Percentiles rank a stretch among this genome's conserved stretches.
These are phyloP conservation scores for Parasteatoda lunata DNA, from an alignment of 2,888 invertebrate species.

Conservation along the genomic window DNA sequence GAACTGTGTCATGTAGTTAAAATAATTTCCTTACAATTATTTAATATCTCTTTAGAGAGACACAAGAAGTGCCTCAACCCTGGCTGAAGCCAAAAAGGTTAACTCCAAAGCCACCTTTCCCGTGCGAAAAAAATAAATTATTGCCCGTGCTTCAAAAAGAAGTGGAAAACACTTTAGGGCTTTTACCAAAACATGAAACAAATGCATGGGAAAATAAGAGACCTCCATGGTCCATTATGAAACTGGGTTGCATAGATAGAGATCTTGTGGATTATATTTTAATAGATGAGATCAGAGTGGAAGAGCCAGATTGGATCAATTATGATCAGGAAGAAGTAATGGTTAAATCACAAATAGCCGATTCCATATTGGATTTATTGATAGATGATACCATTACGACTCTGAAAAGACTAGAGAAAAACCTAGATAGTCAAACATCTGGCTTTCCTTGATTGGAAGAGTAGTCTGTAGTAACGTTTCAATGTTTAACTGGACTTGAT, in stretches of 20 bases:
- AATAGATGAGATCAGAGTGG: constrained; percentile 82
- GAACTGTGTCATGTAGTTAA: too few species aligned
- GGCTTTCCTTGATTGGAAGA: too few species aligned
- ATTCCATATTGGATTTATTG: constrained; percentile 78
- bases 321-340: constrained; percentile 83
- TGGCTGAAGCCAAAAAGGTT: constrained; percentile 50
- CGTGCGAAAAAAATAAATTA: constrained; percentile 13
- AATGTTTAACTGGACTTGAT: too few species aligned
- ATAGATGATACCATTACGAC: constrained; percentile 76
- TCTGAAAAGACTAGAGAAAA: constrained; percentile 69
- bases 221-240: constrained; percentile 76
- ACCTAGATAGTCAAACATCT: too few species aligned
- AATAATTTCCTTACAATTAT: too few species aligned
- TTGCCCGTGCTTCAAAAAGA: constrained; percentile 24
- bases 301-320: constrained; percentile 84
- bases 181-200: constrained; percentile 12
- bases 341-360: constrained; percentile 79
- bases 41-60: constrained; percentile 42
- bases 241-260: constrained; percentile 80
- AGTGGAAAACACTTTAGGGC: constrained; percentile 27
- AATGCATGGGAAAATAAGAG: constrained; percentile 75
- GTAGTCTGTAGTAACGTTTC: too few species aligned
- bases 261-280: constrained; percentile 84
- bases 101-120: constrained; percentile 52
- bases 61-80: constrained; percentile 17